Evolutionary conservation across 2,113 vertebrate species (phyloP), one percentile per base, ranked within the genome.

Genomic region (Lipophrys pholis): DNA sequence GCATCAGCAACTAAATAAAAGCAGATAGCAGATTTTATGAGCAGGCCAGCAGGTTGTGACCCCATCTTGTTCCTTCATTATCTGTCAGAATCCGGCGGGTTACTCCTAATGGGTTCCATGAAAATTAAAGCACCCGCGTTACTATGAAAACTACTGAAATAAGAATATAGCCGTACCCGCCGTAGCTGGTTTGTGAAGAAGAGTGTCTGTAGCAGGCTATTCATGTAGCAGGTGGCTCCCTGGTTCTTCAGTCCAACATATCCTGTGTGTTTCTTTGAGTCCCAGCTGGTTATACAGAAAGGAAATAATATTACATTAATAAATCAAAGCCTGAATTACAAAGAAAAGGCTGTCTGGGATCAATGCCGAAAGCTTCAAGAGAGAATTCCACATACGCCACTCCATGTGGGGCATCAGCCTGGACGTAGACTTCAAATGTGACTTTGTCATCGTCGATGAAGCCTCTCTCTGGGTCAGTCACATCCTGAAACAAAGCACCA

Each of bases 201-300:
- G 62, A 99, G 94, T 0, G 98, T 99, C 93, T 99, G 98, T 79
- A 99, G 94, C 80, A 99, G 94, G 90, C 98, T 99, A 90, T 99
- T 99, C 98, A 99, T 99, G 91, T 99, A 99, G 92, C 98, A 99
- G 3, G 98, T 99, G 5, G 98, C 98, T 90, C 98, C 98, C 89
- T 99, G 98, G 91, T 99, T 99, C 94, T 99, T 99, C 48, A 99
- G 92, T 16, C 98, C 98, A 54, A 99, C 98, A 14, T 99, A 99
- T 80, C 98, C 98, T 8, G 98, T 99, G 91, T 99, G 97, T 90
- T 99, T 99, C 95, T 99, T 99, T 1, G 98, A 99, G 93, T 99
- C 98, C 98, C 98, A 99, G 70, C 98, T 87, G 53, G 42, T 69
- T 11, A 68, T 3, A 72, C 11, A 68, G 8, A 59, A 64, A 40